A percentile compares a stretch with the other conserved stretches of the same genome.
These are phyloP conservation scores for Corythornis cristatus DNA, from an alignment of 2,113 vertebrate species.

Conservation along the genomic window DNA sequence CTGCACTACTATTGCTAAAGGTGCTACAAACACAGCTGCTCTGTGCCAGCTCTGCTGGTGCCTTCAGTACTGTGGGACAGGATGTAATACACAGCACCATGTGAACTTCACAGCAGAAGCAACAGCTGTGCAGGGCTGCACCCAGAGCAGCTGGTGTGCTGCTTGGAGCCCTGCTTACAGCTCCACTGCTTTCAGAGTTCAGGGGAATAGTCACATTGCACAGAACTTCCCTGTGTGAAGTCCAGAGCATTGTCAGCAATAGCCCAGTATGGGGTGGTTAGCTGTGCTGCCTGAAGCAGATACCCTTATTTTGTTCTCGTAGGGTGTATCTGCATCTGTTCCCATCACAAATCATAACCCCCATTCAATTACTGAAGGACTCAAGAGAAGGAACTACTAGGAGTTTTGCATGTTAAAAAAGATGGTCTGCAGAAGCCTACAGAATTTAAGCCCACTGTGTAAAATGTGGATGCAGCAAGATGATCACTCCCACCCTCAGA, in stretches of 20 bases:
- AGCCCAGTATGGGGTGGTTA: accelerated
- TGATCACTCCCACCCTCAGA: background rate
- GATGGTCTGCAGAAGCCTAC: background rate
- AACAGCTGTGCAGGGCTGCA: accelerated
- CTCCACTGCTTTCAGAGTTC: background rate
- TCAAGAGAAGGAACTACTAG: background rate
- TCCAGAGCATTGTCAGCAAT: accelerated
- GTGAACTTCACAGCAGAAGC: background rate
- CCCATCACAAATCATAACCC: background rate
- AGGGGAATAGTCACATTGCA: accelerated
- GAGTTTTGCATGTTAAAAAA: background rate
- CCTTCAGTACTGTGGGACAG: background rate
- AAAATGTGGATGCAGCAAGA: background rate
- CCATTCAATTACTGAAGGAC: background rate
- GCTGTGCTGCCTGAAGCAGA: background rate
- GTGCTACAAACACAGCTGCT: background rate
- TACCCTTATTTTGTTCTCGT: too few relatives aligned
- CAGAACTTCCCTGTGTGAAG: background rate
- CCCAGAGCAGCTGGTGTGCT: background rate
- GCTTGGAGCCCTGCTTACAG: background rate
- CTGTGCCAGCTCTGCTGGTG: background rate
- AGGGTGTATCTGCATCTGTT: background rate
- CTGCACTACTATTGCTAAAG: background rate
- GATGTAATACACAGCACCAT: background rate
- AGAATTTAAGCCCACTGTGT: background rate